phyloP scores from a whole-genome alignment of 2,113 vertebrate species.

The Pedetes capensis region DNA sequence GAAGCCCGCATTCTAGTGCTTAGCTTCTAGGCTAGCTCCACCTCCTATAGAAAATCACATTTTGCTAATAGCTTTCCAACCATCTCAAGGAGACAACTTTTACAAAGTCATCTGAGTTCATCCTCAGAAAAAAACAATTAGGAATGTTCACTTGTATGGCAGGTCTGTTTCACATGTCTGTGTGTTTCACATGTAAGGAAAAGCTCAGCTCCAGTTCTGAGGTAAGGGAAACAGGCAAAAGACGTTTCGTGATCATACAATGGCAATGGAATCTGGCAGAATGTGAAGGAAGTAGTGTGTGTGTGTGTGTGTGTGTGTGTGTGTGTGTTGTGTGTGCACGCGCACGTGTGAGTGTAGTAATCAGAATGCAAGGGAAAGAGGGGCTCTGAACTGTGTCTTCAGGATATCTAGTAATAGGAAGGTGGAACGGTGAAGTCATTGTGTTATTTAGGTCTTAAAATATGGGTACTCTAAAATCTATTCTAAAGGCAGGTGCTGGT shows the following conservation, averaged over 20 bases:
- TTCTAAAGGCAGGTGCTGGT: background rate
- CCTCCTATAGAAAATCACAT: accelerated
- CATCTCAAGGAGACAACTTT: background rate
- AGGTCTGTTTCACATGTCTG: background rate
- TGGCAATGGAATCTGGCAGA: background rate
- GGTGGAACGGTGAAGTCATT: background rate
- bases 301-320: no score
- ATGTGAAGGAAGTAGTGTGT: background rate
- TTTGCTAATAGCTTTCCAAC: background rate
- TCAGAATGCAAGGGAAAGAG: background rate
- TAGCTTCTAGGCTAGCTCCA: accelerated
- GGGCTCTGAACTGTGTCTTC: background rate
- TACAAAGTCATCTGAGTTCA: background rate
- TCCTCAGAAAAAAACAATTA: background rate
- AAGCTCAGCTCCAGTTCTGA: background rate
- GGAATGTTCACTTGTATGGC: accelerated
- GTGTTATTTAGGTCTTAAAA: background rate
- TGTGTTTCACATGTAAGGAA: background rate
- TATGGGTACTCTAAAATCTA: background rate
- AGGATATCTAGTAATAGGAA: background rate
- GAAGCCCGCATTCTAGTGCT: background rate
- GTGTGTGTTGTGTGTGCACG: no score
- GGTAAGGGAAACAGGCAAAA: background rate
- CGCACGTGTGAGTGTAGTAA: background rate
- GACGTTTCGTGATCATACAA: background rate